Conservation (phyloP, 2,888 invertebrate genomes). For the Pristionchus exspectatus region DNA sequence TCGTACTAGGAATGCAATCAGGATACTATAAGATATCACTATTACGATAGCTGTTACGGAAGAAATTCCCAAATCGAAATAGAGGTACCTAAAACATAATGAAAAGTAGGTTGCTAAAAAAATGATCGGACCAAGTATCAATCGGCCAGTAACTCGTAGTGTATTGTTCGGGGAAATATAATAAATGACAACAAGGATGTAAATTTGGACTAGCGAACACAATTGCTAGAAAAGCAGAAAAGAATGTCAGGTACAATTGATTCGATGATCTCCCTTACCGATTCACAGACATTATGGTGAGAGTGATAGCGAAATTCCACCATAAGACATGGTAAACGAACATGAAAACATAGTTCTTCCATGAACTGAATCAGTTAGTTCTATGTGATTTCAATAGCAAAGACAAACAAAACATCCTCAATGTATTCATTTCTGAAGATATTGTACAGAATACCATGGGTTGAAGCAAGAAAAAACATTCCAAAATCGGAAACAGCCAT, state of each 20-base stretch:
- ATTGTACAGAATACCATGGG: neutral
- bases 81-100: neutral
- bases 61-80: constrained; percentile 14
- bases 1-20: neutral
- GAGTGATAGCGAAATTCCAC: constrained; percentile 10
- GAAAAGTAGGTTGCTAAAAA: too few species aligned
- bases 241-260: neutral
- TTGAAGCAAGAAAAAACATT: neutral
- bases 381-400: neutral
- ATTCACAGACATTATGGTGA: constrained; percentile 7
- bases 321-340: neutral
- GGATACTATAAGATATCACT: neutral
- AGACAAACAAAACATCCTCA: neutral
- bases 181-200: neutral
- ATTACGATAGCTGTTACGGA: neutral
- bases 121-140: constrained; percentile 2
- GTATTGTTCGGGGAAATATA: neutral
- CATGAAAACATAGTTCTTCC: neutral
- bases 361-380: neutral
- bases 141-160: neutral
- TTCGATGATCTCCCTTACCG: neutral
- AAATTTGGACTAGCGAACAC: neutral
- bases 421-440: constrained; percentile 1
- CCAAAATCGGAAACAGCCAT: neutral
- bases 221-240: neutral